phyloP scores from a whole-genome alignment of 2,888 invertebrate genomes.

The Melinaea menophilus region DNA sequence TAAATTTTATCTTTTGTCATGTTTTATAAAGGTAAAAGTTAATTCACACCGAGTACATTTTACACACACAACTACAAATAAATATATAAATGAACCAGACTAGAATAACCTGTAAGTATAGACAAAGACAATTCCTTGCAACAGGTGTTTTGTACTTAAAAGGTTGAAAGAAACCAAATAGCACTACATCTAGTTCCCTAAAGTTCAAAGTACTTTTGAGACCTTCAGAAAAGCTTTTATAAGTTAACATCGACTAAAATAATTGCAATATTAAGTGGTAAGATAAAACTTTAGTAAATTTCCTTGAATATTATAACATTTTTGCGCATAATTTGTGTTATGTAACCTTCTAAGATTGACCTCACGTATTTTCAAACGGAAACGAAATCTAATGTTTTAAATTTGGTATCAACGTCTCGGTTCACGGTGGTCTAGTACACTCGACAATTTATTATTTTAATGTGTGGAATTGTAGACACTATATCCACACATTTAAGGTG shows the following conservation, averaged over 20 bases:
- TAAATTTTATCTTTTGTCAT: constrained; percentile 16
- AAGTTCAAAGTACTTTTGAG: constrained; percentile 27
- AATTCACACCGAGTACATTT: constrained; percentile 12
- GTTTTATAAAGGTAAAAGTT: background rate
- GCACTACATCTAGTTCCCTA: constrained; percentile 15
- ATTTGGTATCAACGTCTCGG: constrained; percentile 66
- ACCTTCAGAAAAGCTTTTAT: constrained; percentile 22
- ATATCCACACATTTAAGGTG: constrained; percentile 20
- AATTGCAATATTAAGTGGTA: background rate
- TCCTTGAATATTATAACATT: constrained; percentile 32
- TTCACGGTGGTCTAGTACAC: constrained; percentile 59
- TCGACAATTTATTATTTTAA: constrained; percentile 21
- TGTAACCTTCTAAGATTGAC: constrained; percentile 36
- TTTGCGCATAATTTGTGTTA: constrained; percentile 32
- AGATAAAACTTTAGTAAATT: constrained; percentile 28
- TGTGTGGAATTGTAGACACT: constrained; percentile 28
- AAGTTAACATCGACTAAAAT: constrained; percentile 13
- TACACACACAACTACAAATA: constrained; percentile 18
- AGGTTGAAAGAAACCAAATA: constrained; percentile 22
- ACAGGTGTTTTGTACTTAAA: constrained; percentile 30
- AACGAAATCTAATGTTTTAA: constrained; percentile 55
- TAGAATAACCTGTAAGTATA: constrained; percentile 31
- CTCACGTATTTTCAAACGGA: constrained; percentile 53
- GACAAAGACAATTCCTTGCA: constrained; percentile 24
- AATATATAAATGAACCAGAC: constrained; percentile 28